These are phyloP conservation scores for Siphamia tubifer DNA, from an alignment of 2,113 vertebrate species.

Conservation along the genomic window DNA sequence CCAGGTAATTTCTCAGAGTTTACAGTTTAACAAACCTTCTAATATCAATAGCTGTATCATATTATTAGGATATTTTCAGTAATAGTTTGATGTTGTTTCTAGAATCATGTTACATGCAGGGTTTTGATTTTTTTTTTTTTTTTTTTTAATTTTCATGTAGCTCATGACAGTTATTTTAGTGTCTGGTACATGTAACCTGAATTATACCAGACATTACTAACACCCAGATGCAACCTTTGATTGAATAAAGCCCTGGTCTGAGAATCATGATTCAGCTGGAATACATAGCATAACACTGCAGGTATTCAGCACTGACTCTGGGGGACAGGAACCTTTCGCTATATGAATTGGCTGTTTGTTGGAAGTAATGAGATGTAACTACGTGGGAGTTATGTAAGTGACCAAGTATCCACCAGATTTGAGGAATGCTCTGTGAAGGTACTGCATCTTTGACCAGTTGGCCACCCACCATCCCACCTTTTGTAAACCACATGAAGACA, in stretches of 20 bases:
- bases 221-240: constrained; percentile 28
- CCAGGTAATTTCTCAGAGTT: too few species aligned
- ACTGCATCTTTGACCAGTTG: constrained; percentile 52
- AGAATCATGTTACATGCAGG: neutral
- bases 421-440: constrained; percentile 62
- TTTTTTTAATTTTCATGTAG: too few species aligned
- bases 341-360: constrained; percentile 74
- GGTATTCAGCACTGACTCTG: constrained; percentile 64
- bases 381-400: constrained; percentile 77
- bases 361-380: constrained; percentile 75
- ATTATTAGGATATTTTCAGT: neutral
- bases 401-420: constrained; percentile 70
- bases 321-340: constrained; percentile 58
- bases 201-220: constrained; percentile 21
- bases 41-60: too few species aligned
- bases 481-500: constrained; percentile 73
- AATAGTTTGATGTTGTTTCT: neutral
- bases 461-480: constrained; percentile 71
- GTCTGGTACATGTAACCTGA: constrained; percentile 7
- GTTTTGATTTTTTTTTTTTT: too few species aligned
- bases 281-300: constrained; percentile 64
- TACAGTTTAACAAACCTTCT: too few species aligned
- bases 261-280: constrained; percentile 70
- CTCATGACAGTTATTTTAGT: neutral
- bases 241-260: constrained; percentile 39